Conservation (phyloP, 2,797 vertebrate genomes). For the Eptatretus atami region DNA sequence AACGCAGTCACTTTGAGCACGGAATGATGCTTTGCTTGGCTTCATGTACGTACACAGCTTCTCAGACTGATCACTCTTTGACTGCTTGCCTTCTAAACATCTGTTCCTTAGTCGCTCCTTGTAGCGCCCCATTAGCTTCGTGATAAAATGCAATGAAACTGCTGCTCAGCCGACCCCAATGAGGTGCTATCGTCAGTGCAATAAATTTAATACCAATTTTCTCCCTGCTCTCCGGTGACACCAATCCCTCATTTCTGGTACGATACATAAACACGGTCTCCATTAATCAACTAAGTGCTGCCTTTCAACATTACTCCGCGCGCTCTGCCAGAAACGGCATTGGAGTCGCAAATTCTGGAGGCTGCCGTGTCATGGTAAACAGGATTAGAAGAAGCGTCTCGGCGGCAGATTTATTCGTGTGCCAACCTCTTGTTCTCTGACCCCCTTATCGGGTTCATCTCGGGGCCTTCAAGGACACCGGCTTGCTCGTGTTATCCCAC, state of each 20-base stretch:
- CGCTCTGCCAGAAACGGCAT: slow-evolving; percentile 1
- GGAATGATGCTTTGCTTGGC: no score
- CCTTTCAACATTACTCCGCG: slow-evolving; percentile 4
- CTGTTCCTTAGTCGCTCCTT: slow-evolving; percentile 2
- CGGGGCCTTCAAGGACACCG: background rate
- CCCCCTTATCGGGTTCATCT: slow-evolving; percentile 3
- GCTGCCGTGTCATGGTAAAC: slow-evolving; percentile 5
- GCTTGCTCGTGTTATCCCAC: no score
- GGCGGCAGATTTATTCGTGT: background rate
- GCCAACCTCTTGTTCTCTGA: background rate
- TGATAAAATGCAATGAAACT: slow-evolving; percentile 5
- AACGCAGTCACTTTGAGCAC: no score
- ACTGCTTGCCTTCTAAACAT: background rate
- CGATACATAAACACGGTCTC: background rate
- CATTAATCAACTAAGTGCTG: slow-evolving; percentile 4
- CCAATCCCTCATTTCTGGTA: slow-evolving; percentile 2
- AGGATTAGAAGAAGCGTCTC: background rate
- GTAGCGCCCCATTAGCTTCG: slow-evolving; percentile 5
- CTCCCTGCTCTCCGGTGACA: background rate
- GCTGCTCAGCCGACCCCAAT: slow-evolving; percentile 3
- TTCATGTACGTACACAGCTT: no score
- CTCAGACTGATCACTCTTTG: no score
- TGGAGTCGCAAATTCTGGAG: slow-evolving; percentile 1
- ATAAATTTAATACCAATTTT: slow-evolving; percentile 6
- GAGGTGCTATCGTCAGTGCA: background rate